Conservation (phyloP, 64 coral and sea anemone species). For the Trachythela sp. region DNA sequence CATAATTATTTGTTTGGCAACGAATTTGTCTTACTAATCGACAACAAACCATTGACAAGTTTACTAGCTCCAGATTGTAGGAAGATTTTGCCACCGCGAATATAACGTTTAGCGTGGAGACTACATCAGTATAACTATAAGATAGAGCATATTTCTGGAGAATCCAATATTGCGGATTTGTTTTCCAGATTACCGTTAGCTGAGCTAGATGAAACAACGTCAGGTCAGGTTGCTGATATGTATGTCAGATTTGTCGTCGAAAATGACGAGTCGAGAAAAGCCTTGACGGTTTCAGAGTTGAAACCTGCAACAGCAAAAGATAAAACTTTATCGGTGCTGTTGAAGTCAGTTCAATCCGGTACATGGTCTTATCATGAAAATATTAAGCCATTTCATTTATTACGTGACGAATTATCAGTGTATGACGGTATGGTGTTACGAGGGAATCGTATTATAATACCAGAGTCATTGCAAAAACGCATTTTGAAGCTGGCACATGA, state of each 20-base stretch:
- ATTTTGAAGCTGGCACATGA: constrained; percentile 41
- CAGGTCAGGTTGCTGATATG: constrained; percentile 1
- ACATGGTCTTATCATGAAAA: not conserved
- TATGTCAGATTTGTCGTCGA: constrained; percentile 33
- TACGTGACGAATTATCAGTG: constrained; percentile 35
- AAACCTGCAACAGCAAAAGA: constrained; percentile 12
- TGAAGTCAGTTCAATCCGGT: not conserved
- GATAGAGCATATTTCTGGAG: constrained; percentile 25
- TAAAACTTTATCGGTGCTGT: not conserved
- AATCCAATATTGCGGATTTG: constrained; percentile 31
- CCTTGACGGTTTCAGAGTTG: constrained; percentile 19
- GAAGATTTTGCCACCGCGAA: not conserved
- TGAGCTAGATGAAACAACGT: not conserved
- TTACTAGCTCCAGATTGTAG: not conserved
- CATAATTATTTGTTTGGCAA: constrained; percentile 20
- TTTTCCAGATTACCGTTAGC: constrained; percentile 22
- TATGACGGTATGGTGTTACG: constrained; percentile 28
- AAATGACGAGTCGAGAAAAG: not conserved
- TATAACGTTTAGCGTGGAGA: constrained; percentile 9
- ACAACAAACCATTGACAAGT: constrained; percentile 33
- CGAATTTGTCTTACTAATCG: constrained; percentile 20
- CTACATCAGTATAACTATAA: constrained; percentile 33
- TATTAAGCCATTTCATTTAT: not conserved
- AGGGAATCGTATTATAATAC: constrained; percentile 43
- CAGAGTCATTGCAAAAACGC: constrained; percentile 29